Percentiles rank a stretch among this genome's conserved stretches.
Conservation (phyloP, 2,113 vertebrate species). For the Chaetops frenatus region DNA sequence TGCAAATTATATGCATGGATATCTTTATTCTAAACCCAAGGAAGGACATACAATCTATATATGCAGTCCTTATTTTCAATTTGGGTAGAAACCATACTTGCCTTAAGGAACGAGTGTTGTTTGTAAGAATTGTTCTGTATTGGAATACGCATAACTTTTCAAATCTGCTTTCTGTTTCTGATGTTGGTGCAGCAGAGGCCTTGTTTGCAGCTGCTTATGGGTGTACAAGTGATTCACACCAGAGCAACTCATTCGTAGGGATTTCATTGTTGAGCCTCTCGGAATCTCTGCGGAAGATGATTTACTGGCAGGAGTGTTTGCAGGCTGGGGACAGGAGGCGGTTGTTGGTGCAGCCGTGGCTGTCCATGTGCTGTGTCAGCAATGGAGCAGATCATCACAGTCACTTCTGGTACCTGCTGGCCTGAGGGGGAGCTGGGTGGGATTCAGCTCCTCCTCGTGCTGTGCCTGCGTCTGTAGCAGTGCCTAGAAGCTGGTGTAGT, state of each 20-base stretch:
- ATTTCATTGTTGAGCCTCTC: neutral
- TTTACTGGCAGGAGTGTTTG: neutral
- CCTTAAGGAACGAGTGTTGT: neutral
- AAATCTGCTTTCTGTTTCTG: neutral
- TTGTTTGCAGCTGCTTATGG: neutral
- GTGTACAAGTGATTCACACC: neutral
- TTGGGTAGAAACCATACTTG: neutral
- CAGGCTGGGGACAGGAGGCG: fast-evolving
- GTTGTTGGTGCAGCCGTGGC: neutral
- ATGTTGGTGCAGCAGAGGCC: neutral
- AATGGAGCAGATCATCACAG: fast-evolving
- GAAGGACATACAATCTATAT: neutral
- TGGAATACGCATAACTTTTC: neutral
- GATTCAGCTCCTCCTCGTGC: neutral
- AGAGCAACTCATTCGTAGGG: neutral
- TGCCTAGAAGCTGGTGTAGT: neutral
- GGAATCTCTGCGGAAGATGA: neutral
- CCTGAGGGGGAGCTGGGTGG: neutral
- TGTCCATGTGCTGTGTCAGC: fast-evolving
- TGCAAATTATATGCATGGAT: neutral
- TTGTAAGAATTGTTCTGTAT: neutral
- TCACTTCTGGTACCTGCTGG: neutral
- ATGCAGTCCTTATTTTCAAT: neutral
- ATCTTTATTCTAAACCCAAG: neutral
- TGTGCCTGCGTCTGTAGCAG: neutral